Evolutionary conservation across 2,797 vertebrate genomes (phyloP), one percentile per base, ranked within the genome.

Genomic region (Myripristis murdjan): DNA sequence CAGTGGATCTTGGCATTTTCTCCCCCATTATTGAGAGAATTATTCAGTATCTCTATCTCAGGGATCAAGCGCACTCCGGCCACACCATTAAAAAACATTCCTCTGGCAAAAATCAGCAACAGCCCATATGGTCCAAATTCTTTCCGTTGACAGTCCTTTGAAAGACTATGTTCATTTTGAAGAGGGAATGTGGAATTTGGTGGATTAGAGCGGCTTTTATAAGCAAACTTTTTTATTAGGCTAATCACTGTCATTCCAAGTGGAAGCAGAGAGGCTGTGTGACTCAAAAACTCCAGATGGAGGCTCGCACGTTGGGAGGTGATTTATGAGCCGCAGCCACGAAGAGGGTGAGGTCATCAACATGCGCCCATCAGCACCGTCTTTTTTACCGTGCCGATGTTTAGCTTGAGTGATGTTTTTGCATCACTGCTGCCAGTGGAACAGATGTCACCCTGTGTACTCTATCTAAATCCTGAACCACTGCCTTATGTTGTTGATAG

Each of bases 11-110:
- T 70, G 68, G 44, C 47, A 0, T 64, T 8, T 11, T 22, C 51
- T 48, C 53, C 24, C 5, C 15, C 1, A 43, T 73, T 64, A 80
- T 79, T 64, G 56, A 69, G 56, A 56, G 65, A 77, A 71, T 37
- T 35, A 65, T 68, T 71, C 63, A 44, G 16, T 3, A 46, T 64
- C 22, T 64, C 2, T 6, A 57, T 70, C 26, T 28, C 20, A 51
- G 31, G 64, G 65, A 75, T 77, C 62, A 75, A 71, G 24, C 35
- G 78, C 46, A 5, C 37, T 55, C n/a, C 2, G 2, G 53, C 63
- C 62, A 55, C 64, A 60, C 55, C 53, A 74, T 51, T 81, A 58
- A 81, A n/a, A 85, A 86, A 76, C 70, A 76, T 81, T 81, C 77
- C 64, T 26, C 28, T 79, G 73, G 67, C 55, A 77, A 47, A 69